Conservation (phyloP, 2,797 vertebrate genomes). For the Paratrypauchen microcephalus region DNA sequence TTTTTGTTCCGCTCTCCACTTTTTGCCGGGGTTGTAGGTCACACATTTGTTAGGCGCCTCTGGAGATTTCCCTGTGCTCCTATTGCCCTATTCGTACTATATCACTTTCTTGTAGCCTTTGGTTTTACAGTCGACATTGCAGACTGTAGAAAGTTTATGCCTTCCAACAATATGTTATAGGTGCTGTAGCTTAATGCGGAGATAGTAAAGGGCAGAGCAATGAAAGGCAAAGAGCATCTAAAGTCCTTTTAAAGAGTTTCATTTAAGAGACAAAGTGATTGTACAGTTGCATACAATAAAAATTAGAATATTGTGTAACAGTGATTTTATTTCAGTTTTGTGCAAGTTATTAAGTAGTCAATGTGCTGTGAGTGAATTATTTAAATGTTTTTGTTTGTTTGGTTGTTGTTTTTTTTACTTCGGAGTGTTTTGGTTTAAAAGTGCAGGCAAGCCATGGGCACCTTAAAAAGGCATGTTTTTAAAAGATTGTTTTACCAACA, state of each 20-base stretch:
- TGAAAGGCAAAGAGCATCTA: slow-evolving; percentile 51
- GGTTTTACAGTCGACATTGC: slow-evolving; percentile 49
- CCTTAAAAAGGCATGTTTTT: no score
- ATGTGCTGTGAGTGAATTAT: no score
- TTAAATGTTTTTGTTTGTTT: no score
- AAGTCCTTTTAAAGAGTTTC: slow-evolving; percentile 24
- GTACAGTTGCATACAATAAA: not conserved
- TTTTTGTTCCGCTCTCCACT: slow-evolving; percentile 47
- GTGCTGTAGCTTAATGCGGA: slow-evolving; percentile 47
- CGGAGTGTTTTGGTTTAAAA: no score
- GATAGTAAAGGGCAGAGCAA: slow-evolving; percentile 61
- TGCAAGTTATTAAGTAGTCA: not conserved
- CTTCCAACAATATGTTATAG: slow-evolving; percentile 57
- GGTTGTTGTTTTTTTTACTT: no score
- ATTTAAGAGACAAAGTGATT: slow-evolving; percentile 29
- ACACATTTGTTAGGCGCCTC: slow-evolving; percentile 57
- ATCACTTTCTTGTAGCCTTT: slow-evolving; percentile 62
- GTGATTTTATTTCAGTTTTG: not conserved
- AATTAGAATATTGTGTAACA: not conserved
- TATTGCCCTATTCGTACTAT: slow-evolving; percentile 37
- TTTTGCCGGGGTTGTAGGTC: slow-evolving; percentile 56
- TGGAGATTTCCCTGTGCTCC: slow-evolving; percentile 48
- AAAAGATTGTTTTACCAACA: no score
- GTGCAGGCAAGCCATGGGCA: no score
- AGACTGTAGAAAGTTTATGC: slow-evolving; percentile 59